Percentiles rank a stretch among this genome's conserved stretches.
phyloP scores from a whole-genome alignment of 1,140 invertebrate genomes.

The Doryteuthis pealeii region DNA sequence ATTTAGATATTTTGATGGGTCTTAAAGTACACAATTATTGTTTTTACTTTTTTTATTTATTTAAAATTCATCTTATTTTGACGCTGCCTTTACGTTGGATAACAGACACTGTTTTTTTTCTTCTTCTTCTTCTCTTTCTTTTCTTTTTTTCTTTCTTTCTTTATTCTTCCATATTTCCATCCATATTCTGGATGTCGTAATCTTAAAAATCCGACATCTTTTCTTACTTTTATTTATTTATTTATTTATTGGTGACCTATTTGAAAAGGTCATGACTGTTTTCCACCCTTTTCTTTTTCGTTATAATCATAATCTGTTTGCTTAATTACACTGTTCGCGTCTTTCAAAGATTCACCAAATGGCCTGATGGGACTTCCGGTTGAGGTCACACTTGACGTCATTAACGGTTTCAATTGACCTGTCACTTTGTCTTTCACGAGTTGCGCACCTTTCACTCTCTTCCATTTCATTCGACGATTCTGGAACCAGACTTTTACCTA shows the following conservation, averaged over 20 bases:
- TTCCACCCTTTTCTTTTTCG: conserved; percentile 11
- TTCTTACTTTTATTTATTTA: not conserved
- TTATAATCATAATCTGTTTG: conserved; percentile 11
- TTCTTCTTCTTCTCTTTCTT: too few species aligned
- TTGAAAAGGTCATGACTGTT: conserved; percentile 5
- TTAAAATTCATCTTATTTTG: too few species aligned
- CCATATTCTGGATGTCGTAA: too few species aligned
- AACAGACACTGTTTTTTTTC: too few species aligned
- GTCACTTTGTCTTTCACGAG: conserved; percentile 48
- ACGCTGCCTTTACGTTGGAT: too few species aligned
- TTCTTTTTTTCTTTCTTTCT: too few species aligned
- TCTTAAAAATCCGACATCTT: not conserved
- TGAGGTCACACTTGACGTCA: conserved; percentile 33
- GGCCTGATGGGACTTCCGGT: conserved; percentile 19
- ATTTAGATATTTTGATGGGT: too few species aligned
- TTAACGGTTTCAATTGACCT: conserved; percentile 47
- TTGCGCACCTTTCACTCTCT: conserved; percentile 48
- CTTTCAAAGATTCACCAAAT: conserved; percentile 27
- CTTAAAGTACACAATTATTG: too few species aligned
- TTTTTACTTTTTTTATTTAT: too few species aligned
- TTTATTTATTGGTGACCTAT: too few species aligned
- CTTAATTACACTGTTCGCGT: conserved; percentile 11
- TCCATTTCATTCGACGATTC: conserved; percentile 39
- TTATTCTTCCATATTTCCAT: too few species aligned
- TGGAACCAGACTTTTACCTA: conserved; percentile 51